Base-by-base conservation (phyloP, 2,888 invertebrate species). In the Nasonia oneida region DNA sequence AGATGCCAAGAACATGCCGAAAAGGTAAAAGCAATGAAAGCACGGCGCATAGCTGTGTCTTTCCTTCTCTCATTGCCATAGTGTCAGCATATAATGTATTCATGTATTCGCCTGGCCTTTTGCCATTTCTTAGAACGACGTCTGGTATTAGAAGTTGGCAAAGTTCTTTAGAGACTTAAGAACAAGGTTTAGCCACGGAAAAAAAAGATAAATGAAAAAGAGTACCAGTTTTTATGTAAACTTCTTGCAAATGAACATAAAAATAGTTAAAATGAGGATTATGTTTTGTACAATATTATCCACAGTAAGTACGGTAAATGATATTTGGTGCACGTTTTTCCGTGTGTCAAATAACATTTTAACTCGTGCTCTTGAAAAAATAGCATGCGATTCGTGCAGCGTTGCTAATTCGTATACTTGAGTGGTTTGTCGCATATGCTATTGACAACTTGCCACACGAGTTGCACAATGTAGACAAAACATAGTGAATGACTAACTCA, bases 91-190 rank as follows among this genome's bases (percentile, higher is more conserved):
- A 85, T 78, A 85, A 81, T 61, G 86, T 71, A 86, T 83, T 86
- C 83, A 80, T 80, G 86, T 83, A 86, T 86, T 86, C 83, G 75
- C 76, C 33, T 71, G 50, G 80, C 74, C 78, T 81, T 81, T 85
- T 73, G 85, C 71, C 29, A 77, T 77, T 81, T 85, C 81, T 77
- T 18, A 81, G 81, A 85, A 85, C 73, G 77, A 50, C 85, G 71
- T 78, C 71, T 85, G 73, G 81, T 73, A 85, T 85, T 85, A 81
- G 77, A 85, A 85, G 85, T 81, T 61, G 10, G 23, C 81, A 15
- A 76, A 76, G 42, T 74, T 70, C 70, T 75, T 84, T 76, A 70
- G 76, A 84, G 80, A 76, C 57, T 73, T n/a, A 42, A 77, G 75
- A 29, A 18, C 64, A 53, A 39, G 71, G n/a, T 42, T 33, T n/a